Base-by-base conservation (phyloP, 2,888 invertebrate species). In the Icerya purchasi region DNA sequence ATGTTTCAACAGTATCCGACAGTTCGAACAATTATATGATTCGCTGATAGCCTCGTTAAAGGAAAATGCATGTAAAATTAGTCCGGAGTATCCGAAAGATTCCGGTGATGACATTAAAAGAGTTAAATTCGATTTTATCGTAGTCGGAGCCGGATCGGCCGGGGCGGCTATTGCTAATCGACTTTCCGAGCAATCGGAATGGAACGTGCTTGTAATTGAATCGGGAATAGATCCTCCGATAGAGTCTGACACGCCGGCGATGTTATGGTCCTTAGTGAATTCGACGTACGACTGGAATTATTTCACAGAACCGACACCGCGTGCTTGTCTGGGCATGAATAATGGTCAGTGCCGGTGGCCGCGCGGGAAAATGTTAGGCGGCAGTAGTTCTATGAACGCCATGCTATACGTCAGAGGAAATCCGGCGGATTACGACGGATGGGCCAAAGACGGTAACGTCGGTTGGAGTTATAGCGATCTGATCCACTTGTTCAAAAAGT, bases 331-430 rank as follows among this genome's bases (percentile, higher is more conserved):
- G 68, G 89, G 88, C 86, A 88, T 88, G 87, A 81, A 81, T 66
- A 80, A 81, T 49, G 81, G 83, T 3, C 78, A 88, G 23, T 90
- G 89, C 71, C 89, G 88, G 71, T 90, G 89, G 89, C 89, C 89
- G 0, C 76, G 94, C 22, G 92, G 92, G 1, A 92, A 91, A 71
- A 88, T 90, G 0, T 75, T 93, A 1, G 93, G 93, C 0, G 93
- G 93, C 0, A 85, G 85, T 18, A 86, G 86, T 50, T 87, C 90
- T 0, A 75, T 92, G 0, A 93, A 93, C 71, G 89, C 88, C 71
- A 92, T 93, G 92, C 73, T 91, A 0, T 93, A 93, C 68, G 73
- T 91, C 2, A 76, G 92, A 61, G 94, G 93, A 0, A 91, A 93
- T 70, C 83, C 80, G 65, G 80, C 78, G 64, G 94, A 94, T 70